Conservation (phyloP, 2,113 vertebrate species). For the Labrus mixtus region DNA sequence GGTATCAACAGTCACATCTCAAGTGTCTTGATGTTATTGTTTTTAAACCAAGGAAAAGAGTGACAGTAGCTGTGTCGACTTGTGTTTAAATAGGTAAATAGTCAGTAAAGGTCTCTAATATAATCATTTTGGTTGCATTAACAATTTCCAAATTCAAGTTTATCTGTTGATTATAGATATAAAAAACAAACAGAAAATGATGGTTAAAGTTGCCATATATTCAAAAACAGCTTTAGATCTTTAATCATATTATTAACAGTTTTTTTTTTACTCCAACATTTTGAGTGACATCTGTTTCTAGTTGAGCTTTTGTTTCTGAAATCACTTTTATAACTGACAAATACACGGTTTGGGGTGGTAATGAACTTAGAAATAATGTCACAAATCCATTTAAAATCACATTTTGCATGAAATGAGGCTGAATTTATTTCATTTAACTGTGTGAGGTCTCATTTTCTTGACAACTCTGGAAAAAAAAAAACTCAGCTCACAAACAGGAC, state of each 20-base stretch:
- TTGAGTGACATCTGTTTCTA: too few relatives aligned
- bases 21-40: background rate
- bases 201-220: background rate
- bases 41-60: slow-evolving; percentile 4
- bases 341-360: background rate
- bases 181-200: background rate
- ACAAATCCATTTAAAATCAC: background rate
- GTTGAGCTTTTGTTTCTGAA: background rate
- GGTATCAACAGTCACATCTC: slow-evolving; percentile 17
- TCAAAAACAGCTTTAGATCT: background rate
- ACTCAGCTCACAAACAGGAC: background rate
- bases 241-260: too few relatives aligned
- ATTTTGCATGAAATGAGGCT: background rate
- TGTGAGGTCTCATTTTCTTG: slow-evolving; percentile 13
- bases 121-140: background rate
- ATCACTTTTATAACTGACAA: background rate
- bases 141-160: background rate
- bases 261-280: too few relatives aligned
- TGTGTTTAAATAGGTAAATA: slow-evolving; percentile 24
- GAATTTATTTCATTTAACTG: background rate
- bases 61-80: slow-evolving; percentile 12
- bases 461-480: background rate
- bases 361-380: background rate
- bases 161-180: background rate
- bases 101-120: background rate